Evolutionary conservation across 2,113 vertebrate species (phyloP).

Genomic region (Dermatemys mawii): DNA sequence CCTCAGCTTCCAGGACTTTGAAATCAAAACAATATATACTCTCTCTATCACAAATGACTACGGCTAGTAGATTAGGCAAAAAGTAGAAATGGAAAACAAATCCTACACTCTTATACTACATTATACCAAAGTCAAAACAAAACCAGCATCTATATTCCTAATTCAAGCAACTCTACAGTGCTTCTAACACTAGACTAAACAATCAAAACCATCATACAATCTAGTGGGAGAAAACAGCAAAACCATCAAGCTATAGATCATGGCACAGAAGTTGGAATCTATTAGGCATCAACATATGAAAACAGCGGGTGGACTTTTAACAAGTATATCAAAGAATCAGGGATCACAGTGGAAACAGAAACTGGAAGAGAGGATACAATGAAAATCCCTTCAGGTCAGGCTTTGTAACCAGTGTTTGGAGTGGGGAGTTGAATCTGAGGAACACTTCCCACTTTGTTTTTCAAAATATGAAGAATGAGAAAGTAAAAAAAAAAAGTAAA

Average conservation of each 20-base stretch:
- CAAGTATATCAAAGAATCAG: not conserved
- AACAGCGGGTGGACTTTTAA: not conserved
- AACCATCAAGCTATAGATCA: not conserved
- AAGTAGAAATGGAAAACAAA: not conserved
- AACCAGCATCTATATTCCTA: not conserved
- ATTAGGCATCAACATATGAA: not conserved
- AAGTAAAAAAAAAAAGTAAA: not conserved
- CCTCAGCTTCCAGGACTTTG: not conserved
- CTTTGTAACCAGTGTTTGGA: not conserved
- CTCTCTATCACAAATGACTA: not conserved
- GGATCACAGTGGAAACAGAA: not conserved
- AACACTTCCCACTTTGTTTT: not conserved
- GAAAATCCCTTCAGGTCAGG: not conserved
- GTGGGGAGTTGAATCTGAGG: not conserved
- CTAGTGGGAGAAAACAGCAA: not conserved
- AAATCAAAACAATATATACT: not conserved
- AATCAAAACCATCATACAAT: not conserved
- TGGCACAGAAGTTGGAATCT: not conserved
- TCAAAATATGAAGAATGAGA: not conserved
- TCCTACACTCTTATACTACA: not conserved
- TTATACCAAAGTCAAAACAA: not conserved
- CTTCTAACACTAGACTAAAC: not conserved
- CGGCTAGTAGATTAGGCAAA: not conserved
- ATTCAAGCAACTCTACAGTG: not conserved
- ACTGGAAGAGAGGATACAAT: fast-evolving